Conservation (phyloP, 2,797 vertebrate species). For the Distichodus sexfasciatus region DNA sequence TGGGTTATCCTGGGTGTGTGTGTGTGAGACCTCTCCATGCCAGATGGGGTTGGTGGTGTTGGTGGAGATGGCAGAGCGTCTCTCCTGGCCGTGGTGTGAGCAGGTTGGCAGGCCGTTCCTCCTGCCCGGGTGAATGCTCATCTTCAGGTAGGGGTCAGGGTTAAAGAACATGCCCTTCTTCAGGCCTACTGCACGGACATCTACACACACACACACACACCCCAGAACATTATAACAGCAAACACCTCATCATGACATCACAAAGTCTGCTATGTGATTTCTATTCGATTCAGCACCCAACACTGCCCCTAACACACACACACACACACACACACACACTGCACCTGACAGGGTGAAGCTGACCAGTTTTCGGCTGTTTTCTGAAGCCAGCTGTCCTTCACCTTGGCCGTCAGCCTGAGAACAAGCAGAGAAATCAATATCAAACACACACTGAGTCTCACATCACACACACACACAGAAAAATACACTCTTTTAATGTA, state of each 20-base stretch:
- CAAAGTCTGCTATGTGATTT: too few species aligned
- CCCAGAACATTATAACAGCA: too few species aligned
- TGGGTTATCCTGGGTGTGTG: not conserved
- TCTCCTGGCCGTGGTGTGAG: slow-evolving; percentile 94
- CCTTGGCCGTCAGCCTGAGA: slow-evolving; percentile 83
- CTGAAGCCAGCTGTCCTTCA: slow-evolving; percentile 81
- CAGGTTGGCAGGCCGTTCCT: slow-evolving; percentile 92
- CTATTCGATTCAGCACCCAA: too few species aligned
- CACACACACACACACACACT: slow-evolving; percentile 3
- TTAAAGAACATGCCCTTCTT: slow-evolving; percentile 99
- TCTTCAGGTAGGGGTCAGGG: slow-evolving; percentile 98
- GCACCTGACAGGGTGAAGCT: slow-evolving; percentile 94
- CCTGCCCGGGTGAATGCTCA: slow-evolving; percentile 98
- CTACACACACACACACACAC: too few species aligned
- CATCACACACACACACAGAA: slow-evolving; percentile 1
- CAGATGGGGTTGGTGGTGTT: slow-evolving; percentile 96
- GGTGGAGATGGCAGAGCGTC: slow-evolving; percentile 91
- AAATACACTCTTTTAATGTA: too few species aligned
- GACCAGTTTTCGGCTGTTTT: slow-evolving; percentile 88
- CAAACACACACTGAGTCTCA: slow-evolving; percentile 1
- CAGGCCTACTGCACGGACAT: slow-evolving; percentile 88
- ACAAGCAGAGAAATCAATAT: slow-evolving; percentile 9
- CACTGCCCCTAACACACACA: not conserved
- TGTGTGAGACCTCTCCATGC: slow-evolving; percentile 86
- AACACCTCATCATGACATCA: not conserved